Evolutionary conservation across 2,797 vertebrate genomes (phyloP).

Genomic region (Cheirogaleus major): DNA sequence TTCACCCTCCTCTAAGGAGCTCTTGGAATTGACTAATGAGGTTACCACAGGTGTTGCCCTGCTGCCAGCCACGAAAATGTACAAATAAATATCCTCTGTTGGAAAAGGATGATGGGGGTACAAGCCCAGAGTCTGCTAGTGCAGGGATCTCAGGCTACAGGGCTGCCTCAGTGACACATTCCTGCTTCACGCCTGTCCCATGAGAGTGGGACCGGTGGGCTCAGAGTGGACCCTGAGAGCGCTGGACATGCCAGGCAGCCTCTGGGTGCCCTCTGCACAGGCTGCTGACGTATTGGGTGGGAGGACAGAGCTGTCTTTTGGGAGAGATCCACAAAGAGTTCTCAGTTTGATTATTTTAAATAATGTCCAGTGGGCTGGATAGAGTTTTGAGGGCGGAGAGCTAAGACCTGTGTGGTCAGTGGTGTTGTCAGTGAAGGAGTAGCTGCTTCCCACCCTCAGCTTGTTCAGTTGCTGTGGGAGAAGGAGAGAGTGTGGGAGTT

Average conservation of each 20-base stretch:
- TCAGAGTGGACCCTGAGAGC: constrained; percentile 69
- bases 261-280: constrained; percentile 40
- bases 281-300: constrained; percentile 1
- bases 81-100: constrained; percentile 12
- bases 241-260: constrained; percentile 21
- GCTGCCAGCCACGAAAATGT: constrained; percentile 46
- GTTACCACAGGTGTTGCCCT: constrained; percentile 80
- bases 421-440: neutral
- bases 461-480: neutral
- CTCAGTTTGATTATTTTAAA: constrained; percentile 56
- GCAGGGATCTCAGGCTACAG: constrained; percentile 73
- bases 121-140: neutral
- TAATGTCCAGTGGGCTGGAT: neutral
- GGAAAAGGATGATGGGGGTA: neutral
- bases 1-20: constrained; percentile 64
- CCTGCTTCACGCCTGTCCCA: constrained; percentile 74
- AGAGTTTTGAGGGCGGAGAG: neutral
- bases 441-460: neutral
- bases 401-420: neutral
- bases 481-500: constrained; percentile 38
- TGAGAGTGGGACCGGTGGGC: constrained; percentile 36
- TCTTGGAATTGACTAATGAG: constrained; percentile 79
- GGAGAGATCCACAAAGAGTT: constrained; percentile 42
- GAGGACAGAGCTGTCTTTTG: constrained; percentile 40
- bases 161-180: constrained; percentile 67